phyloP scores from a whole-genome alignment of 92 coral and sea anemone genomes.

The Muricea muricata region DNA sequence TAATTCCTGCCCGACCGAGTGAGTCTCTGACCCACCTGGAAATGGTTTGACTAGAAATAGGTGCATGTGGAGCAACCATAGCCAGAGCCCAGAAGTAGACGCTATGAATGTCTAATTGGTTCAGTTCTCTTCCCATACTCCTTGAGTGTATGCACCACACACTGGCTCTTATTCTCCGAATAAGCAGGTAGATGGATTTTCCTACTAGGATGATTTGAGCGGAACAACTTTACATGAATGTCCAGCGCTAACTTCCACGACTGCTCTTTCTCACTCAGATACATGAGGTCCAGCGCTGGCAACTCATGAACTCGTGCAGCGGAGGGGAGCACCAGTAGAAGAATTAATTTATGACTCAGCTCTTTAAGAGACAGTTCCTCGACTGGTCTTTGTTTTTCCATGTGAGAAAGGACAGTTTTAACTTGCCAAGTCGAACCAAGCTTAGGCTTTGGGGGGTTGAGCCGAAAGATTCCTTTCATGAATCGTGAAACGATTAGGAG shows the following conservation, averaged over 20 bases:
- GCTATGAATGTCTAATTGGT: background rate
- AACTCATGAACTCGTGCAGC: constrained; percentile 8
- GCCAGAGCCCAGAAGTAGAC: background rate
- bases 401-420: background rate
- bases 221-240: constrained; percentile 39
- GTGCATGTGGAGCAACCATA: background rate
- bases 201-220: constrained; percentile 43
- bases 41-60: background rate
- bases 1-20: constrained; percentile 11
- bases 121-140: constrained; percentile 50
- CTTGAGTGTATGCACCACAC: constrained; percentile 45
- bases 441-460: constrained; percentile 9
- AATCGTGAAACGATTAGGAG: constrained; percentile 49
- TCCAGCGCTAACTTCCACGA: constrained; percentile 43
- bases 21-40: constrained; percentile 25
- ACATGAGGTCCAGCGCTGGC: background rate
- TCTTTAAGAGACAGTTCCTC: constrained; percentile 46
- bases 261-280: background rate
- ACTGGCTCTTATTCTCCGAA: constrained; percentile 40
- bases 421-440: constrained; percentile 27
- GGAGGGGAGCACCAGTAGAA: background rate
- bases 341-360: background rate
- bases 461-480: constrained; percentile 33
- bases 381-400: constrained; percentile 39
- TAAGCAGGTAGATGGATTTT: constrained; percentile 46